phyloP scores from a whole-genome alignment of 2,888 invertebrate species.

The Heteromyza rotundicornis region DNA sequence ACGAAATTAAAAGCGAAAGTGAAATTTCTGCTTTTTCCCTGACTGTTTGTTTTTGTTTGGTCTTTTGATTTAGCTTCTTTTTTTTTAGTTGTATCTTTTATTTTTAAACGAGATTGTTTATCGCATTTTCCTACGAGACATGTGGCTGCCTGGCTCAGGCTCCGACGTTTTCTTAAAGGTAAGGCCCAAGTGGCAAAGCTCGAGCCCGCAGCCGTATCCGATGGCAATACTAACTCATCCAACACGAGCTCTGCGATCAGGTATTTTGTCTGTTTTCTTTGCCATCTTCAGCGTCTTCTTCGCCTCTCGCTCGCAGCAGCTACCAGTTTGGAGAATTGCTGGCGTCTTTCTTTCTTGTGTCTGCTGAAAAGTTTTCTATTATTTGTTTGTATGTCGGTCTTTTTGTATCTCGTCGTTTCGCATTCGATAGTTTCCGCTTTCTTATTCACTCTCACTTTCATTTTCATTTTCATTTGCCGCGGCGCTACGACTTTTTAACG shows the following conservation, averaged over 20 bases:
- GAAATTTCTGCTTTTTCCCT: slow-evolving; percentile 61
- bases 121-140: too few species aligned
- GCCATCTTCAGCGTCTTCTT: neutral
- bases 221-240: too few species aligned
- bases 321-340: neutral
- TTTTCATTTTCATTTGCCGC: slow-evolving; percentile 58
- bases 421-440: slow-evolving; percentile 57
- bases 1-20: slow-evolving; percentile 59
- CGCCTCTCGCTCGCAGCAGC: neutral
- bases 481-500: slow-evolving; percentile 19
- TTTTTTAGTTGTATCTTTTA: neutral
- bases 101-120: too few species aligned
- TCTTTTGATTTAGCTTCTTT: neutral
- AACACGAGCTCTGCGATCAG: too few species aligned
- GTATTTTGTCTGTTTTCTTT: neutral
- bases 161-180: too few species aligned
- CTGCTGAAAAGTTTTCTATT: neutral
- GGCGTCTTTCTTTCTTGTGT: neutral
- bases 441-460: slow-evolving; percentile 63
- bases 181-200: too few species aligned
- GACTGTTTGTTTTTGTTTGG: slow-evolving; percentile 16
- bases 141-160: too few species aligned
- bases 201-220: too few species aligned
- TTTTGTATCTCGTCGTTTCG: neutral
- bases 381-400: neutral